Evolutionary conservation across 2,113 vertebrate species (phyloP).

Genomic region (Rhipidura dahli): DNA sequence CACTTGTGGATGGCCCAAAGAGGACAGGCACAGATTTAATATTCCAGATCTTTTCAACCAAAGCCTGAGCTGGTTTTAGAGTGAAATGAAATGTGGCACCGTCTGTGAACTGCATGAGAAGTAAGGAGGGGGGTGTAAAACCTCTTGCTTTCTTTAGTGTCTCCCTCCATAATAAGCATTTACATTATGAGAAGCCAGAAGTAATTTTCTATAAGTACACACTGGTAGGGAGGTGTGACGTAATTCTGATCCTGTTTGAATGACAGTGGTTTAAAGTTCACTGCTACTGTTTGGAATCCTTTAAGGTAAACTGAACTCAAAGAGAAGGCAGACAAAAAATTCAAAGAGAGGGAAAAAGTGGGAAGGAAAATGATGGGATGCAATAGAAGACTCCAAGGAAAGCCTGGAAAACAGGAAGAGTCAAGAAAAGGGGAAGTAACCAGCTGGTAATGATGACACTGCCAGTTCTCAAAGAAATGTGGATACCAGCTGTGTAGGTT

Average conservation of each 20-base stretch:
- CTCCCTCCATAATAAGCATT: background rate
- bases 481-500: background rate
- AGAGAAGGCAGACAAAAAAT: background rate
- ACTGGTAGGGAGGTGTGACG: background rate
- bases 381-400: background rate
- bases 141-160: background rate
- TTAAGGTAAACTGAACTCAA: background rate
- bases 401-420: background rate
- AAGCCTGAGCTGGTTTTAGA: background rate
- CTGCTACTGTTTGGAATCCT: background rate
- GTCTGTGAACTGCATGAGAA: background rate
- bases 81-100: background rate
- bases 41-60: background rate
- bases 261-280: constrained; percentile 1
- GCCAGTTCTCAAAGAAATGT: background rate
- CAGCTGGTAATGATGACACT: background rate
- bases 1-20: background rate
- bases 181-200: constrained; percentile 1
- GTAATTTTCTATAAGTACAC: background rate
- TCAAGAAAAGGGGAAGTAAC: background rate
- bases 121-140: background rate
- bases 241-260: background rate
- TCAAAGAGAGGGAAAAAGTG: background rate
- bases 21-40: background rate
- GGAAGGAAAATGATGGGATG: background rate